These are phyloP conservation scores for Panthera tigris DNA, from an alignment of 2,113 vertebrate species.

Conservation along the genomic window DNA sequence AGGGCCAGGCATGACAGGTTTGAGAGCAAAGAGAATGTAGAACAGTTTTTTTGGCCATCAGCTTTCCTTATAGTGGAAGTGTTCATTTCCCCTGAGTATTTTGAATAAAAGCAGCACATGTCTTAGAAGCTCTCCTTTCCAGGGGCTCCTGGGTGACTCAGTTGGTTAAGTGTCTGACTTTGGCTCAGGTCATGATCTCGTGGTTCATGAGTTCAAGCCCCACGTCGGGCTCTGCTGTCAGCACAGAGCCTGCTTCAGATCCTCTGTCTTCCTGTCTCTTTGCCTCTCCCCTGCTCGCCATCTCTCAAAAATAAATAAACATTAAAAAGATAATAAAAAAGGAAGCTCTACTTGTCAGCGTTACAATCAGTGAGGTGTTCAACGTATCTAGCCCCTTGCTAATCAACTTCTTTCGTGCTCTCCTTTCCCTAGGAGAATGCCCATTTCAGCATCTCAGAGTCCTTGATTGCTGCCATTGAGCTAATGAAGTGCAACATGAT, in stretches of 20 bases:
- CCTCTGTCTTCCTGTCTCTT: too few relatives aligned
- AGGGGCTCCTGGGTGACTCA: too few relatives aligned
- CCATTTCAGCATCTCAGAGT: conserved; percentile 99
- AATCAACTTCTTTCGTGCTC: background rate
- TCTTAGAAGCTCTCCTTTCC: background rate
- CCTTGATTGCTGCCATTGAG: conserved; percentile 97
- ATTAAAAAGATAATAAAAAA: too few relatives aligned
- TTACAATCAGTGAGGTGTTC: background rate
- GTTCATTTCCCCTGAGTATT: background rate
- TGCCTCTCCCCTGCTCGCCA: too few relatives aligned
- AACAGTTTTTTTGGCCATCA: background rate
- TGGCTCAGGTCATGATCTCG: too few relatives aligned
- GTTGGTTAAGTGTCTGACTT: too few relatives aligned
- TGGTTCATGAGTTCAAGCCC: too few relatives aligned
- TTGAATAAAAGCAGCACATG: background rate
- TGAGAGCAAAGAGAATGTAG: background rate
- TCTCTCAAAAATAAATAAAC: too few relatives aligned
- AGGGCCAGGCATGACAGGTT: background rate
- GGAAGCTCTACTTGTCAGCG: background rate
- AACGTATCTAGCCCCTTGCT: background rate
- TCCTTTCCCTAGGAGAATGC: conserved; percentile 92
- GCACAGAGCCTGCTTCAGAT: too few relatives aligned
- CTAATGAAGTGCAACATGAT: conserved; percentile 98
- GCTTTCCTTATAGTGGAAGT: background rate
- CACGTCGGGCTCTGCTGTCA: too few relatives aligned